Evolutionary conservation across 2,113 vertebrate species (phyloP).

Genomic region (Hypanus sabinus): DNA sequence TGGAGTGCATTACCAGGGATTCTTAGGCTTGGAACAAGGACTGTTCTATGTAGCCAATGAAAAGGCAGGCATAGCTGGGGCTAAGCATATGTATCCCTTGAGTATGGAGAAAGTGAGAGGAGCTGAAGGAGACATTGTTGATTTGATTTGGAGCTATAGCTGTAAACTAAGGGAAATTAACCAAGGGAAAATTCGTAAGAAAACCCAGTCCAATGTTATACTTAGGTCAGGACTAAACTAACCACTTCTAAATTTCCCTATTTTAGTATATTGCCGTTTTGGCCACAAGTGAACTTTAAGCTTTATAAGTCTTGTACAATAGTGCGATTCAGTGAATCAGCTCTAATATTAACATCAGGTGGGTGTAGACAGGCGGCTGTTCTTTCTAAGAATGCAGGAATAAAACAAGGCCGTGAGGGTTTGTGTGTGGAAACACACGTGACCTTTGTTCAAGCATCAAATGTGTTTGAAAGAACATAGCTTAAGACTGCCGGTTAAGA

Average conservation of each 20-base stretch:
- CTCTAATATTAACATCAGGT: background rate
- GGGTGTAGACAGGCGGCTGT: background rate
- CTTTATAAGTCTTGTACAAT: background rate
- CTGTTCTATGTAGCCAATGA: too few relatives aligned
- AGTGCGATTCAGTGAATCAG: background rate
- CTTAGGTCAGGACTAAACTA: background rate
- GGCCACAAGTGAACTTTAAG: background rate
- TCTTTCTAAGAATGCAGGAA: background rate
- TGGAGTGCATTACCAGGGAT: too few relatives aligned
- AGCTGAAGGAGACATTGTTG: too few relatives aligned
- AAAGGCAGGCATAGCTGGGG: too few relatives aligned
- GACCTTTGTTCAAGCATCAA: background rate
- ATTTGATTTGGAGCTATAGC: background rate
- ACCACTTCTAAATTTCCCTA: background rate
- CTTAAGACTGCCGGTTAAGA: background rate
- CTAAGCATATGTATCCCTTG: too few relatives aligned
- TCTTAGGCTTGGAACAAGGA: too few relatives aligned
- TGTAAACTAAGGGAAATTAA: background rate
- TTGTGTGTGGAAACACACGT: background rate
- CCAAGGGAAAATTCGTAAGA: background rate
- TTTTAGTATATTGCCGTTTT: background rate
- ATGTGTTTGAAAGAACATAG: background rate
- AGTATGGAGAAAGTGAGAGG: too few relatives aligned
- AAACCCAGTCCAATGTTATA: background rate
- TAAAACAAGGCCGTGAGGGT: background rate